Conservation (phyloP, 2,797 vertebrate species). For the Oreochromis mossambicus region DNA sequence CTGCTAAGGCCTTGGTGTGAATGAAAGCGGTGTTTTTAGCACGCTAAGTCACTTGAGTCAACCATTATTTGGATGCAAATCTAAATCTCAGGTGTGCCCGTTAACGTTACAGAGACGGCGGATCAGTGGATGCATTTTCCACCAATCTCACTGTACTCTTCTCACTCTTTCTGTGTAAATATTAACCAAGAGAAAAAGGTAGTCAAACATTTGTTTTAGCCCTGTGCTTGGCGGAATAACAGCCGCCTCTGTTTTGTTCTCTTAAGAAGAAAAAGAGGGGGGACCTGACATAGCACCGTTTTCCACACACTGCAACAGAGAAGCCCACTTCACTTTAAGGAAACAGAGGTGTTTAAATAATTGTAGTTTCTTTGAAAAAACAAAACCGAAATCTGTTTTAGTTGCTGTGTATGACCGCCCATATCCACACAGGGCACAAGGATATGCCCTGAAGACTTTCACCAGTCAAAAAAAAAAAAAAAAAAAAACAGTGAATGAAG, state of each 20-base stretch:
- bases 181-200: background rate
- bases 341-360: background rate
- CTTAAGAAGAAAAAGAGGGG: background rate
- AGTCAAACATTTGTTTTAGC: background rate
- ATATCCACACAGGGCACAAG: background rate
- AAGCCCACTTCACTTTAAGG: background rate
- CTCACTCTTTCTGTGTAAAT: background rate
- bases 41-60: background rate
- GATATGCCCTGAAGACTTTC: background rate
- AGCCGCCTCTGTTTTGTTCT: background rate
- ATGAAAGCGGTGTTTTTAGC: background rate
- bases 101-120: background rate
- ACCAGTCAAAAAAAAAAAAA: background rate
- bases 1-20: background rate
- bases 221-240: background rate
- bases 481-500: background rate
- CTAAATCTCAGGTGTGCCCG: slow-evolving; percentile 31
- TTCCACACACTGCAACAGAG: background rate
- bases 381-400: background rate
- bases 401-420: background rate
- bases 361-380: background rate
- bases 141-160: background rate
- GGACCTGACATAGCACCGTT: background rate
- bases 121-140: background rate
- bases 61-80: background rate